These are phyloP conservation scores for Meleagris gallopavo DNA, from an alignment of 2,113 vertebrate species.

Conservation along the genomic window DNA sequence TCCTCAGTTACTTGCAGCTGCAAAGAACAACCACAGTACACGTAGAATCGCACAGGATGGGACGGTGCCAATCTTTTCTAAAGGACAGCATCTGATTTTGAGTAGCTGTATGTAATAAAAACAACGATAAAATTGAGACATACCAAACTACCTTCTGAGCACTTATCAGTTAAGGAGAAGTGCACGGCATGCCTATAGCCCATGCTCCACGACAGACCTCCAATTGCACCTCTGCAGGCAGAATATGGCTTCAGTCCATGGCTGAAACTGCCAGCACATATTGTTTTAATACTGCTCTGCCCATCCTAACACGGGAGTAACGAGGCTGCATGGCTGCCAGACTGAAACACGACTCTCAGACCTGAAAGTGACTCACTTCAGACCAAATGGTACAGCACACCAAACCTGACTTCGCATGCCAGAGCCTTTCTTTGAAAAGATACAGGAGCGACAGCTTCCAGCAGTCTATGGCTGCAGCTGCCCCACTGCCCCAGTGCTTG, in stretches of 20 bases:
- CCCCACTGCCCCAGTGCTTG: rapidly evolving
- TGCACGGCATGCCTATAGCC: neutral
- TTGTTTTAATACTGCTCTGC: constrained; percentile 11
- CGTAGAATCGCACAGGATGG: neutral
- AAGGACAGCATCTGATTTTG: neutral
- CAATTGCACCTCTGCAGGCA: neutral
- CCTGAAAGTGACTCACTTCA: constrained; percentile 45
- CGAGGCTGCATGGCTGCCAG: constrained; percentile 43
- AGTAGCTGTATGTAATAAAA: constrained; percentile 13
- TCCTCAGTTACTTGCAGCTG: neutral
- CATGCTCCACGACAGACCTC: neutral
- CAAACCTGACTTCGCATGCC: constrained; percentile 12
- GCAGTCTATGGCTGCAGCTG: neutral
- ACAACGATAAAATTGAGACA: neutral
- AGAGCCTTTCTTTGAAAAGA: constrained; percentile 22
- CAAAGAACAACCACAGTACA: neutral
- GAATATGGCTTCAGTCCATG: neutral
- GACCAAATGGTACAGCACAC: constrained; percentile 31
- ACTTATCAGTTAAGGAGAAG: constrained; percentile 23
- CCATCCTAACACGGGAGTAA: neutral
- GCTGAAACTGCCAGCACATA: neutral
- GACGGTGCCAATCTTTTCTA: neutral
- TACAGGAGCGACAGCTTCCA: neutral
- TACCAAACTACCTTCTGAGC: neutral
- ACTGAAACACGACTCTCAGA: constrained; percentile 61